Conservation (phyloP, 2,797 vertebrate genomes). For the Euthynnus affinis region DNA sequence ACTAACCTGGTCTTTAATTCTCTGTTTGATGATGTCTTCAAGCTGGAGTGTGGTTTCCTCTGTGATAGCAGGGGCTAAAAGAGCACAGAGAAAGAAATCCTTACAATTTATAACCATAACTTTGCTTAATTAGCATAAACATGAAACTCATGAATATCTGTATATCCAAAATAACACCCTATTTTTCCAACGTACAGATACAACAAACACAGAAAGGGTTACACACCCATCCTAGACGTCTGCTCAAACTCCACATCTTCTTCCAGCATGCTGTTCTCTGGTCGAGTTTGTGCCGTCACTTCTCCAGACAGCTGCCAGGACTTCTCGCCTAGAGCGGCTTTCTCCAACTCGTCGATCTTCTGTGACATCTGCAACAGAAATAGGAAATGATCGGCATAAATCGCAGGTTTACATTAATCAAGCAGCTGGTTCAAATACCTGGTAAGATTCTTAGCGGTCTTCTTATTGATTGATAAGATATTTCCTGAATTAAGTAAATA, state of each 20-base stretch:
- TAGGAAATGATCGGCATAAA: background rate
- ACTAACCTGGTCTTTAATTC: slow-evolving; percentile 95
- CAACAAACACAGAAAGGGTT: background rate
- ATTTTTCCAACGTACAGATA: background rate
- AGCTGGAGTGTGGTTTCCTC: slow-evolving; percentile 96
- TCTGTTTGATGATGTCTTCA: slow-evolving; percentile 97
- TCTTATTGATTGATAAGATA: background rate
- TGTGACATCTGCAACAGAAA: slow-evolving; percentile 88
- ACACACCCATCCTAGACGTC: slow-evolving; percentile 88
- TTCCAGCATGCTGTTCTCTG: slow-evolving; percentile 97
- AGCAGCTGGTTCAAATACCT: background rate
- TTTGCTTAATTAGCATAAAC: background rate
- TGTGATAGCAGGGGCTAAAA: slow-evolving; percentile 92
- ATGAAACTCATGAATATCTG: background rate
- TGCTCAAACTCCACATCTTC: slow-evolving; percentile 95
- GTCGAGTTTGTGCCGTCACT: slow-evolving; percentile 91
- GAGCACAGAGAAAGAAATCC: background rate
- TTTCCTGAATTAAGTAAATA: background rate
- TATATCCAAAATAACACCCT: background rate
- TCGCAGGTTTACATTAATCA: too few species aligned
- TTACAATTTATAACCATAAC: background rate
- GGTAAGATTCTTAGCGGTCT: background rate
- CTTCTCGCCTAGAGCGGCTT: slow-evolving; percentile 89
- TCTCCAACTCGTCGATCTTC: slow-evolving; percentile 92
- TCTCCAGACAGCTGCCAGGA: slow-evolving; percentile 97